Percentiles rank a stretch among this genome's conserved stretches.
Evolutionary conservation across 2,797 vertebrate species (phyloP).

Genomic region (Erithacus rubecula): DNA sequence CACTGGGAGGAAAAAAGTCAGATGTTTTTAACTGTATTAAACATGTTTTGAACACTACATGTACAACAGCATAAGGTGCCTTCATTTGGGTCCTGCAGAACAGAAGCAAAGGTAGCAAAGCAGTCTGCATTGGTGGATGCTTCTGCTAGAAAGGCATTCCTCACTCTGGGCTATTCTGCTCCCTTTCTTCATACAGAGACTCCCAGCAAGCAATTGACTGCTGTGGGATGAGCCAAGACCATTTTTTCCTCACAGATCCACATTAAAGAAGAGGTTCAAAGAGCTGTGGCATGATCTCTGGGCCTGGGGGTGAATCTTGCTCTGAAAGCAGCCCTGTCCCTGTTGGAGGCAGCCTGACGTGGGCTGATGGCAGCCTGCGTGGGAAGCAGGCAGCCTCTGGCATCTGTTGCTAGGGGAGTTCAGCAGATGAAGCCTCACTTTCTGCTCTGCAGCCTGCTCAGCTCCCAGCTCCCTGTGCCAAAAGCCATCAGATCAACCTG

Average conservation of each 20-base stretch:
- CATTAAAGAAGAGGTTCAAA: neutral
- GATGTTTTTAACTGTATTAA: neutral
- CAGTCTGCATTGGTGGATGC: neutral
- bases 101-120: neutral
- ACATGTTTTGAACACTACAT: neutral
- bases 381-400: conserved; percentile 22
- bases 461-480: neutral
- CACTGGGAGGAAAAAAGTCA: conserved; percentile 77
- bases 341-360: neutral
- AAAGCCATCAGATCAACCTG: conserved; percentile 28
- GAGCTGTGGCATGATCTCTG: neutral
- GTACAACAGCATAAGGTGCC: neutral
- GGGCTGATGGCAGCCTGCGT: neutral
- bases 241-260: neutral
- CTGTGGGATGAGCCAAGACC: neutral
- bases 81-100: neutral
- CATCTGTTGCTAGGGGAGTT: conserved; percentile 35
- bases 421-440: conserved; percentile 21
- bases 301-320: neutral
- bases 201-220: neutral
- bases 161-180: neutral
- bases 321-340: neutral
- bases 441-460: neutral
- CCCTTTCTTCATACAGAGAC: neutral
- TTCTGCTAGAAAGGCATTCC: neutral